These are phyloP conservation scores for Scaptomyza flava DNA, from an alignment of 2,888 invertebrate species.

Conservation along the genomic window DNA sequence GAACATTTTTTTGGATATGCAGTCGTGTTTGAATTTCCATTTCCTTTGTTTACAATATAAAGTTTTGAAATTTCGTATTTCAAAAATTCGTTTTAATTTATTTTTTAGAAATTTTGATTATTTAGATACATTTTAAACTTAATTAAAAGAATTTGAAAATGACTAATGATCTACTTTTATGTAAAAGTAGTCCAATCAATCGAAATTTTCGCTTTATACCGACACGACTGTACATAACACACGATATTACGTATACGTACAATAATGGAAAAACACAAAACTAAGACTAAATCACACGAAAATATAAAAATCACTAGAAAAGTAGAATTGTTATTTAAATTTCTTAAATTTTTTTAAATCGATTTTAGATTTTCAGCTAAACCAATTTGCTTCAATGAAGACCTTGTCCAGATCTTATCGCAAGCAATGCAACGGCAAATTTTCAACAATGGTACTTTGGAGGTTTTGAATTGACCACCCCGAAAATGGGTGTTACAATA, in stretches of 20 bases:
- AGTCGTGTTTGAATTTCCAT: background rate
- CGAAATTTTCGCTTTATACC: background rate
- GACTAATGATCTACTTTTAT: no score
- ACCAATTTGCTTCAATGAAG: constrained; percentile 11
- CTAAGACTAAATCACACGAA: background rate
- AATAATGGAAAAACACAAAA: background rate
- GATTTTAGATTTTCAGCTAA: constrained; percentile 41
- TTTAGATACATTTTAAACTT: no score
- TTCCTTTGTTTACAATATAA: no score
- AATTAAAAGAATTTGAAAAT: no score
- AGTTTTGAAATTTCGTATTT: no score
- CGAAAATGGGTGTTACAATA: constrained; percentile 5
- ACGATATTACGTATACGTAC: constrained; percentile 1
- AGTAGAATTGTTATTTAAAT: background rate
- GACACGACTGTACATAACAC: background rate
- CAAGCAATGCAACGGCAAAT: constrained; percentile 44
- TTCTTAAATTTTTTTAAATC: constrained; percentile 28
- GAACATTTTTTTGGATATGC: background rate
- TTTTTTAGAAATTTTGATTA: no score
- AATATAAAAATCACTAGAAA: background rate
- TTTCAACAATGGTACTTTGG: constrained; percentile 25
- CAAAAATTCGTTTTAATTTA: no score
- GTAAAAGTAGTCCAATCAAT: no score
- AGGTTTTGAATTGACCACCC: constrained; percentile 15
- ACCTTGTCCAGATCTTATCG: constrained; percentile 64